Evolutionary conservation across 2,888 invertebrate species (phyloP).

Genomic region (Orchesella flavescens): DNA sequence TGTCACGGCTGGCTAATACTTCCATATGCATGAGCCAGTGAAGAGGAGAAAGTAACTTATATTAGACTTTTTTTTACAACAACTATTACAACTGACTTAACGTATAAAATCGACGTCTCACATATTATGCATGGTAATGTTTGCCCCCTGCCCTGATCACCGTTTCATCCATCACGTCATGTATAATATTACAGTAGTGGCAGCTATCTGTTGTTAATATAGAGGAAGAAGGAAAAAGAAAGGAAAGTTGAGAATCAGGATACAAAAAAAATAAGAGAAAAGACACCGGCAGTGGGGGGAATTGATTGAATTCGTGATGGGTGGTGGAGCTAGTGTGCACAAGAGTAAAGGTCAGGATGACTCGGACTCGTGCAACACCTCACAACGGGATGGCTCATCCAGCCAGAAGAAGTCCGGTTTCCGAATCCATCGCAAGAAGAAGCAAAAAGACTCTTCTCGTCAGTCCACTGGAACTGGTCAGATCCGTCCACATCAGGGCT

Average conservation of each 20-base stretch:
- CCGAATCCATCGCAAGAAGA: slow-evolving; percentile 69
- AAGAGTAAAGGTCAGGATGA: slow-evolving; percentile 70
- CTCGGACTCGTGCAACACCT: slow-evolving; percentile 67
- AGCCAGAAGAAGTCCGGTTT: slow-evolving; percentile 70
- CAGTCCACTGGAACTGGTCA: slow-evolving; percentile 47
- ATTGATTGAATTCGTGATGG: slow-evolving; percentile 68
- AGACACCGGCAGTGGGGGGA: slow-evolving; percentile 6
- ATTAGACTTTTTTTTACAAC: background rate
- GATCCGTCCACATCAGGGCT: slow-evolving; percentile 61
- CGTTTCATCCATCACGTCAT: background rate
- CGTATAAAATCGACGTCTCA: background rate
- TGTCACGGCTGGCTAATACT: background rate
- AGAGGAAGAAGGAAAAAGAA: background rate
- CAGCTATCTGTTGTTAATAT: background rate
- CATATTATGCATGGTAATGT: slow-evolving; percentile 13
- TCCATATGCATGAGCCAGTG: slow-evolving; percentile 23
- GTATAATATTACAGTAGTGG: background rate
- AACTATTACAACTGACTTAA: background rate
- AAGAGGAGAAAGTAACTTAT: background rate
- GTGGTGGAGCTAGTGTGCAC: slow-evolving; percentile 71
- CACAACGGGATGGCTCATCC: slow-evolving; percentile 62
- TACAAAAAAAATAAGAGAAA: background rate
- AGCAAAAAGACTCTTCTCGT: slow-evolving; percentile 67
- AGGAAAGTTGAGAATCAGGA: background rate
- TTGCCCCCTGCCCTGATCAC: slow-evolving; percentile 15